These are phyloP conservation scores for Balaeniceps rex DNA, from an alignment of 2,113 vertebrate species.

Conservation along the genomic window DNA sequence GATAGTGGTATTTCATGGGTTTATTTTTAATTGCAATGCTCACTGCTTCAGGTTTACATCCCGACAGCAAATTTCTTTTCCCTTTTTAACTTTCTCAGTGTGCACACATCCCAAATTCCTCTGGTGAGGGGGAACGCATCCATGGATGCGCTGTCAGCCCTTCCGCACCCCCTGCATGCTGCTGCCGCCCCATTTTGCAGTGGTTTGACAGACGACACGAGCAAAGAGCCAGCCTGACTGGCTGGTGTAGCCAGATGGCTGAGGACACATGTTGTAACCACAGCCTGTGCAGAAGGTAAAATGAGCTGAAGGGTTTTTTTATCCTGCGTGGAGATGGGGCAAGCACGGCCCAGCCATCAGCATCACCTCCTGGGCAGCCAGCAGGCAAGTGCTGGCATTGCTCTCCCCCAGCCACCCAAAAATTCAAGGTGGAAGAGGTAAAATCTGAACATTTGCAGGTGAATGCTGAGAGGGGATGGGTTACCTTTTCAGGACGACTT, in stretches of 20 bases:
- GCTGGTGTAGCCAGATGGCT: background rate
- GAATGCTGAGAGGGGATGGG: background rate
- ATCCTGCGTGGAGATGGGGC: background rate
- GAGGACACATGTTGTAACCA: background rate
- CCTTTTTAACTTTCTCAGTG: background rate
- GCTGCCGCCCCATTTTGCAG: background rate
- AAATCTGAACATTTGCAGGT: background rate
- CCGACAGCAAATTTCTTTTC: background rate
- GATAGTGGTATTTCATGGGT: background rate
- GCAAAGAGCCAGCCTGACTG: background rate
- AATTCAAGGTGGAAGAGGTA: background rate
- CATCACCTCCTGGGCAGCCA: background rate
- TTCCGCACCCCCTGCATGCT: background rate
- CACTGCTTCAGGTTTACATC: background rate
- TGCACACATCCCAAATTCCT: background rate
- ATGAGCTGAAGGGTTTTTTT: background rate
- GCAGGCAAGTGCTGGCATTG: background rate
- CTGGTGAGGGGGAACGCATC: background rate
- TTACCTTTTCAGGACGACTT: background rate
- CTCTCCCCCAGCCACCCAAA: background rate
- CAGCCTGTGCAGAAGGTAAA: background rate
- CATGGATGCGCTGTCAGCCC: background rate
- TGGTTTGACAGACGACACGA: background rate
- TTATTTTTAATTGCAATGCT: background rate
- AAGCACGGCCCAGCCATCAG: accelerated